Evolutionary conservation across 2,797 vertebrate genomes (phyloP), one percentile per base, ranked within the genome.

Genomic region (Malacoraja senta): DNA sequence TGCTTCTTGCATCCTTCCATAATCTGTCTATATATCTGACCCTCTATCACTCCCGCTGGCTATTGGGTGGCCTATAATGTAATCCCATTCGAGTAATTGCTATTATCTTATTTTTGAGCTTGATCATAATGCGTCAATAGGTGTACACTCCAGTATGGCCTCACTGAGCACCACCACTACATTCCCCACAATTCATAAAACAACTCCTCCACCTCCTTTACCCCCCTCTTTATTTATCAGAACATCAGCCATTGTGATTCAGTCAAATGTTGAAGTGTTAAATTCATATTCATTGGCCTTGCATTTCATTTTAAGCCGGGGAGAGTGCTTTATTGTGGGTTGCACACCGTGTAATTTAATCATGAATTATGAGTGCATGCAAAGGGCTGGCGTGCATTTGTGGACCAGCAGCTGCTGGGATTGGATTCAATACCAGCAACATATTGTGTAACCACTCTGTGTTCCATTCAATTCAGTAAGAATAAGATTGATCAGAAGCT

Each of bases 211-310:
- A 53, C 44, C 44, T 53, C 44, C 44, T 53, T 53, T 53, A 53
- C 6, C 44, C 44, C 44, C 44, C 4, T 53, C 44, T 68, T 74
- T 26, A 7, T 72, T 21, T 0, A 72, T 68, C 17, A 94, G 95
- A 95, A 95, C 94, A 95, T 94, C 94, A 94, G 93, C 94, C 96
- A 95, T 94, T 94, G 95, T 94, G 94, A 94, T 95, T 95, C 95
- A 95, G 95, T 94, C 94, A 72, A 95, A 94, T 94, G 95, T 94
- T 96, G 94, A 94, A 94, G 95, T 95, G 95, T 95, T 95, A 96
- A 96, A 95, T 94, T 94, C 94, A 95, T 94, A 95, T 95, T 96
- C 95, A 95, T 84, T 93, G 95, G 81, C 94, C 93, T 95, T 95
- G 95, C 95, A 94, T 94, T 95, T 94, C 95, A 94, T 93, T 94